Evolutionary conservation across 1,140 invertebrate species (phyloP), one percentile per base, ranked within the genome.

Genomic region (Colletes gigas): DNA sequence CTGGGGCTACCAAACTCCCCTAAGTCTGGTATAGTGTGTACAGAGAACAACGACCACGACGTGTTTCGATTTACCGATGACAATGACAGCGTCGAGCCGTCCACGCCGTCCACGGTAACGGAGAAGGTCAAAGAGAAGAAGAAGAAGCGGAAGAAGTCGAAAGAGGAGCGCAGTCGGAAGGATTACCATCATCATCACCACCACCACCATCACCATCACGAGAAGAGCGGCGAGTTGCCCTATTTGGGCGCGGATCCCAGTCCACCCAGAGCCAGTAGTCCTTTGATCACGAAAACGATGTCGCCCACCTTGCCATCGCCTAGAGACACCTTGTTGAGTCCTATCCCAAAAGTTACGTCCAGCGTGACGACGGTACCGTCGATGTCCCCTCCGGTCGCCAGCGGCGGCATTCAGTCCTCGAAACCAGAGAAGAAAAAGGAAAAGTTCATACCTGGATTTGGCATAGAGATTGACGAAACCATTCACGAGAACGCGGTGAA

Each of bases 401-500:
- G 82, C 69, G 78, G 85, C 68, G 73, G 73, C 54, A 88, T 84
- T 77, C 89, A 88, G 65, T 62, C 83, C 5, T 79, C 68, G 19
- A 94, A 94, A 68, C 77, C 90, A 0, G 93, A 93, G 0, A 93
- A 92, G 86, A 95, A 95, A 85, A 95, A 95, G 52, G 95, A 96
- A 39, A 95, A 95, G 83, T 95, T 96, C 55, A 96, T 96, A 72
- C 95, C 96, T 10, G 96, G 95, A 1, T 97, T 96, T 88, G 95
- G 95, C 71, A 94, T 94, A 4, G 94, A 96, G 81, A 94, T 96
- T 12, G 96, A 97, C 84, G 95, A 96, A 78, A 95, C 94, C 30
- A 95, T 96, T n/a, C 96, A 97, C 89, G 96, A 97, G 89, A 96
- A 95, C 76, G 97, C 97, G 0, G 96, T 97, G 2, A 96, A 97